Percentiles rank a stretch among this genome's conserved stretches.
These are phyloP conservation scores for Steromphala cineraria DNA, from an alignment of 2,888 invertebrate species.

Conservation along the genomic window DNA sequence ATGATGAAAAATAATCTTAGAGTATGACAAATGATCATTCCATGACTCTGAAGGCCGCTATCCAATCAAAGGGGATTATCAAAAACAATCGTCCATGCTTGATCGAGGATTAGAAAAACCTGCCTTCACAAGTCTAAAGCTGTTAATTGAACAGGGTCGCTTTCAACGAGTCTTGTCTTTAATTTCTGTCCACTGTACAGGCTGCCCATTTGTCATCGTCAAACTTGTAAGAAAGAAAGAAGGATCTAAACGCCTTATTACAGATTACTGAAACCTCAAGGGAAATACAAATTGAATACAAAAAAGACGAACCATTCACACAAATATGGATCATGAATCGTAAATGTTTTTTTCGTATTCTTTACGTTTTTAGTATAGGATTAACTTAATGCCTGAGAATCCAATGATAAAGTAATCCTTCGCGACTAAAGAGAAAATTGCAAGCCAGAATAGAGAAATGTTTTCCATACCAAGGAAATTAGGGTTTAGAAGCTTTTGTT, in stretches of 20 bases:
- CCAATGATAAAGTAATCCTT: neutral
- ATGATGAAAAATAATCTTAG: neutral
- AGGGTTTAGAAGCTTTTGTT: neutral
- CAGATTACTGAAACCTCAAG: neutral
- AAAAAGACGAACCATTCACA: neutral
- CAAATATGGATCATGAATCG: neutral
- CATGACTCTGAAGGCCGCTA: neutral
- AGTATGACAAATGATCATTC: neutral
- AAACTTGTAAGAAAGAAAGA: neutral
- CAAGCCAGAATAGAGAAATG: neutral
- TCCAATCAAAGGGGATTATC: constrained; percentile 1
- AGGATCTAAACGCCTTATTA: neutral
- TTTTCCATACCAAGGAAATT: neutral
- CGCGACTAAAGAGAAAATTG: neutral
- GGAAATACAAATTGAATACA: neutral
- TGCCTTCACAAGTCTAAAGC: neutral
- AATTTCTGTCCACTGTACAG: neutral
- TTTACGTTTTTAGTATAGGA: neutral
- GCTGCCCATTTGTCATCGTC: neutral
- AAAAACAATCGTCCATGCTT: neutral
- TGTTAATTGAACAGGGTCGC: neutral
- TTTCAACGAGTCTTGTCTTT: neutral
- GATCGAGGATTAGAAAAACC: constrained; percentile 8
- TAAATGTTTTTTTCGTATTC: neutral
- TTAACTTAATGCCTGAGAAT: neutral